Evolutionary conservation across 2,888 invertebrate genomes (phyloP), one percentile per base, ranked within the genome.

Genomic region (Anthophora plumipes): DNA sequence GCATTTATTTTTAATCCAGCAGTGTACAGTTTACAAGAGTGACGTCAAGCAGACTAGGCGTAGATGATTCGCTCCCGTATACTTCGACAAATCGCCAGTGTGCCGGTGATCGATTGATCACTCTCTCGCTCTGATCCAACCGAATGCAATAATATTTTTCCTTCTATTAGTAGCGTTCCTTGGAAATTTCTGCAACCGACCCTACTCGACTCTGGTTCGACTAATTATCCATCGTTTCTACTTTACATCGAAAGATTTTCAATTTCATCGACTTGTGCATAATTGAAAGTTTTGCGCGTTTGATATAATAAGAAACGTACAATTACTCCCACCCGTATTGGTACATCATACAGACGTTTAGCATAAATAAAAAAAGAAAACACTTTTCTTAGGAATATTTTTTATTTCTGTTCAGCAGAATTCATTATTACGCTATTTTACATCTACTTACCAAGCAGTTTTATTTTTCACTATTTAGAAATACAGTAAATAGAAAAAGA

Each of bases 1-100:
- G 75, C 70, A 73, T 85, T 77, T 86, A 86, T 86, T 87, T 86
- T 86, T 87, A 87, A 86, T 87, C 60, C 52, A 22, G 9, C 70
- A 50, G 59, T 69, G 25, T 20, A 66, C 63, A 64, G 77, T 77
- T 77, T 71, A 61, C 57, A 61, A 66, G 79, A 57, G 57, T 87
- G 87, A 86, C 85, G 85, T 86, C 85, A 87, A 80, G 60, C 85
- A 69, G 75, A 20, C 87, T 85, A 64, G 77, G 67, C 82, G 64
- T 73, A 77, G 81, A 85, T 85, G 85, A 84, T 75, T 75, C 67
- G 75, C 68, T 85, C 61, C 17, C 17, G 46, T 84, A 55, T 72
- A 78, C 68, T 77, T 74, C 60, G 73, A 66, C 84, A 81, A 67
- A 72, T 67, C 76, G 78, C 66, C 71, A 67, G 41, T 63, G 25